Base-by-base conservation (phyloP, 2,797 vertebrate species). In the Mormyrus hasselquistii region DNA sequence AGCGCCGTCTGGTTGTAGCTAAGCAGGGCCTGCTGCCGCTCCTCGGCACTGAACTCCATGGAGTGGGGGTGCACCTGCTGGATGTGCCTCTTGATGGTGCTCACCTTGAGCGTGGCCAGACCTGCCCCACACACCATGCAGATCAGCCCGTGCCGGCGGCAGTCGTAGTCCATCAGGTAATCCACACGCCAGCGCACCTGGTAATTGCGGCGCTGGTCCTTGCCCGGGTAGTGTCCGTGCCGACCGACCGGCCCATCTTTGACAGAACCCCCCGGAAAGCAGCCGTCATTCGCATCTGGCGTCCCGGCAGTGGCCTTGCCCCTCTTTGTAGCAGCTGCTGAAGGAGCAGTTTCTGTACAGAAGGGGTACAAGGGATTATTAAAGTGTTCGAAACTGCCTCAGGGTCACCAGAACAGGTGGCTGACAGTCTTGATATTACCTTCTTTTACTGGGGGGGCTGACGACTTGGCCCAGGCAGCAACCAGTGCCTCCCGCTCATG, bases 131-230 rank as follows among this genome's bases (percentile, higher is more conserved):
- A 97, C 90, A 97, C 97, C 95, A 97, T 97, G 95, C 96, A 97
- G 93, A 97, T 96, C 57, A 97, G 93, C 0, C 96, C 96, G n/a
- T 96, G 96, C 10, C 96, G 93, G 73, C 95, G 95, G 90, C 97
- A 97, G 95, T 98, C 97, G 41, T 98, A 98, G 88, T 98, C 97
- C 97, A 98, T 98, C 93, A 98, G 95, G 94, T 96, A 97, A 86
- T 98, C 97, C 87, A 95, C 92, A 91, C 97, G 94, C 97, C 97
- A 98, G 94, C 95, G 97, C 85, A 94, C 95, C 94, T 97, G 96
- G 94, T 97, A 98, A 95, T 97, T 98, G 85, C 96, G 96, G 87
- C 96, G 93, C 95, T 96, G 96, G 95, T 96, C 96, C 87, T 96
- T 96, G 52, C 96, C 97, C 2, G 94, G 96, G 95, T 93, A 97